Evolutionary conservation across 2,888 invertebrate species (phyloP), one percentile per base, ranked within the genome.

Genomic region (Brachyptera putata): DNA sequence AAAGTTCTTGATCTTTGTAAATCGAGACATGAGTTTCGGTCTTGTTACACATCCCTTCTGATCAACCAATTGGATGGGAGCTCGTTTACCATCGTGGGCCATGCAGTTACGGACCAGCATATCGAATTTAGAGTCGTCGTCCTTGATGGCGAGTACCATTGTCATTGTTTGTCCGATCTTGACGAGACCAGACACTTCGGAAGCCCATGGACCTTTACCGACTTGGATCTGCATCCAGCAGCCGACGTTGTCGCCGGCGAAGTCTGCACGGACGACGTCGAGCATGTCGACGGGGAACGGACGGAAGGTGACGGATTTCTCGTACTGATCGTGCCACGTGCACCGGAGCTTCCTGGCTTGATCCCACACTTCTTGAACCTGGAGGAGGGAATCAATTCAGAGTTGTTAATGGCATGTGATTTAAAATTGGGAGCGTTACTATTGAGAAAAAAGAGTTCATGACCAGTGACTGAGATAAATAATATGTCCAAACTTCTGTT

Each of bases 141-240:
- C 95, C 74, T 95, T 95, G 69, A 95, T 95, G 36, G 95, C 95
- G 63, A 95, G 76, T 1, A 95, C 95, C 94, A 95, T 95, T 13
- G 95, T 95, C 94, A 95, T 94, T 0, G 95, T 95, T 73, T 95
- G 95, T 1, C 95, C 95, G 60, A 95, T 95, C 77, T 95, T 95
- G 0, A 95, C 95, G 53, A 95, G 79, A 0, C 95, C 95, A 0
- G 93, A 92, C 1, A 95, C 95, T 76, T 95, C 95, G 0, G 93
- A 92, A 9, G 95, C 94, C 94, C 95, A 95, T 0, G 95, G 95
- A 21, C 94, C 93, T 72, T 92, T 93, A 39, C 93, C 94, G 2
- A 93, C 92, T 79, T 95, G 95, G 66, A 95, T 95, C 73, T 95
- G 94, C 95, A 95, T 95, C 95, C 95, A 95, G 76, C 95, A 95